phyloP scores from a whole-genome alignment of 30 jellyfish, hydroid and myxozoan species.

The Aurelia sp. region DNA sequence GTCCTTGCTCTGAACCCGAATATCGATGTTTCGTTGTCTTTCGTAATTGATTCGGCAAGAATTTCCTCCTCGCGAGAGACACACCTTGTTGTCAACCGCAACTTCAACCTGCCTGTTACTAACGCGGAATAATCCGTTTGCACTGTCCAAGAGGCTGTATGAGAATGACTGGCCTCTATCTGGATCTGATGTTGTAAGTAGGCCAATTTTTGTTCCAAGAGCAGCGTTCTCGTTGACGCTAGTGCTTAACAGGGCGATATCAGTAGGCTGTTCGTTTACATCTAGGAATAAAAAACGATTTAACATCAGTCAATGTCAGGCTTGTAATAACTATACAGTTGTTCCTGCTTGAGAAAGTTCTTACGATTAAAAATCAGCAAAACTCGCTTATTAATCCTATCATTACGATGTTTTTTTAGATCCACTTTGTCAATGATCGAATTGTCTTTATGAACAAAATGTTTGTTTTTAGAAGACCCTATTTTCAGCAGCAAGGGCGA shows the following conservation, averaged over 20 bases:
- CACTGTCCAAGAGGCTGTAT: constrained; percentile 60
- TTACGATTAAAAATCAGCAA: too few relatives aligned
- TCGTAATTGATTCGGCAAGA: constrained; percentile 77
- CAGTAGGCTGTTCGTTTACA: constrained; percentile 86
- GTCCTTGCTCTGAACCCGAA: constrained; percentile 70
- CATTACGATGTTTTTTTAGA: too few relatives aligned
- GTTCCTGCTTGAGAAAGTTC: too few relatives aligned
- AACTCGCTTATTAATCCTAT: too few relatives aligned
- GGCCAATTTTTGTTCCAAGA: constrained; percentile 72
- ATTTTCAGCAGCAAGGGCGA: too few relatives aligned
- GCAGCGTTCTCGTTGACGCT: constrained; percentile 66
- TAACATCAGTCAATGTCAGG: background rate
- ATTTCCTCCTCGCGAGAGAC: constrained; percentile 75
- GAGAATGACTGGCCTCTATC: constrained; percentile 77
- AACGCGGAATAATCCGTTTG: constrained; percentile 70
- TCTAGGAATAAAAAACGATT: constrained; percentile 17
- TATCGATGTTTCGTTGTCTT: constrained; percentile 10
- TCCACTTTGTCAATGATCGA: too few relatives aligned
- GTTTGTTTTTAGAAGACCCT: too few relatives aligned
- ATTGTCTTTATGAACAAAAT: too few relatives aligned
- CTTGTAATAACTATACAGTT: too few relatives aligned
- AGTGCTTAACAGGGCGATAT: constrained; percentile 17
- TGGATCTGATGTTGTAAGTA: constrained; percentile 52
- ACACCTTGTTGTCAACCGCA: constrained; percentile 56
- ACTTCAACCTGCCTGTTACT: constrained; percentile 58